These are phyloP conservation scores for Cosmorhoe ocellata DNA, from an alignment of 2,888 invertebrate species.

Conservation along the genomic window DNA sequence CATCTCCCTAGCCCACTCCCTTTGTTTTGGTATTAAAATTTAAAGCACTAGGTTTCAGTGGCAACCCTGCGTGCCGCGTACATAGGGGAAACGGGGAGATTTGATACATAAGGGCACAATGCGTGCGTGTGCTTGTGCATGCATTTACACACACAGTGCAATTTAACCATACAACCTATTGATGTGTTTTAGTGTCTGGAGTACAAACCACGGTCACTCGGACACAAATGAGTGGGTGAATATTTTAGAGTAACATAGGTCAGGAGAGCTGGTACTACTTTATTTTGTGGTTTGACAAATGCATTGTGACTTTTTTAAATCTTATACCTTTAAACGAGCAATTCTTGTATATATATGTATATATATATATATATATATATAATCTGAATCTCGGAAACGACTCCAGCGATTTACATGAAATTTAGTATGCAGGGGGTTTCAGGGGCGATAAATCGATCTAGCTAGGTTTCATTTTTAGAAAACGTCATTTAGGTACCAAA, in stretches of 20 bases:
- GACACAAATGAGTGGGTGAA: constrained; percentile 46
- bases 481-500: no score
- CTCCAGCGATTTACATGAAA: no score
- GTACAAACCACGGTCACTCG: constrained; percentile 53
- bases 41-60: constrained; percentile 33
- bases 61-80: constrained; percentile 46
- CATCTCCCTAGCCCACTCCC: constrained; percentile 5
- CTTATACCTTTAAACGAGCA: no score
- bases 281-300: constrained; percentile 18
- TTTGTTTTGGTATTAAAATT: constrained; percentile 14
- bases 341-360: no score
- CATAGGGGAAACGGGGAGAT: constrained; percentile 50
- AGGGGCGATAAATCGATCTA: no score
- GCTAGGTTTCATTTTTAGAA: no score
- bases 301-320: not conserved
- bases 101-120: constrained; percentile 53
- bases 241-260: constrained; percentile 59
- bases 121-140: constrained; percentile 42
- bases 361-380: no score
- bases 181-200: constrained; percentile 39
- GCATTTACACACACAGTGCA: constrained; percentile 27
- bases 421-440: no score
- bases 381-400: no score
- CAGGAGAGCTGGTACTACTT: constrained; percentile 40
- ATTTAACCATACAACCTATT: constrained; percentile 21